phyloP scores from a whole-genome alignment of 2,113 vertebrate genomes.

The Neotoma lepida region DNA sequence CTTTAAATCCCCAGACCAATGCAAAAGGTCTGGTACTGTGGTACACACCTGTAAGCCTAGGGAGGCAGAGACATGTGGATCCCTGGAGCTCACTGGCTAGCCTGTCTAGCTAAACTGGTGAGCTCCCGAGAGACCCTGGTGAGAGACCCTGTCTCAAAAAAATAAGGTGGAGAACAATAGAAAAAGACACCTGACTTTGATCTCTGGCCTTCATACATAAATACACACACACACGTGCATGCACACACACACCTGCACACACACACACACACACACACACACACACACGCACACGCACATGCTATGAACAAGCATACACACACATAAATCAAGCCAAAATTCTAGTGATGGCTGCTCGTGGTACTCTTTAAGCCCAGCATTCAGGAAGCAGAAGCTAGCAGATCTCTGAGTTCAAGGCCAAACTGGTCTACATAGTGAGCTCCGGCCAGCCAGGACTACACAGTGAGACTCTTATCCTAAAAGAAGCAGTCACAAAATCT shows the following conservation, averaged over 20 bases:
- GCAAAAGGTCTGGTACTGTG: no score
- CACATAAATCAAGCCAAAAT: not conserved
- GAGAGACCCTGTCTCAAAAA: not conserved
- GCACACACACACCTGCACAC: not conserved
- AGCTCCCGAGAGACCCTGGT: not conserved
- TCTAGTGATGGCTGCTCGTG: not conserved
- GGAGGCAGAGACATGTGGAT: not conserved
- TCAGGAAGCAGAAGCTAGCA: not conserved
- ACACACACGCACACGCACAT: not conserved
- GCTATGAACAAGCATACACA: not conserved
- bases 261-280: not conserved
- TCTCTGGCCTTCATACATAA: no score
- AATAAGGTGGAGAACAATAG: not conserved
- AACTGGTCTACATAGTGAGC: not conserved
- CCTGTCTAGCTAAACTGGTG: not conserved
- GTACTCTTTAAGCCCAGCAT: not conserved
- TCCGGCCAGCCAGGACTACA: not conserved
- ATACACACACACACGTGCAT: not conserved
- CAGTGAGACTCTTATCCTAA: no score
- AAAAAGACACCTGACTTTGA: not conserved
- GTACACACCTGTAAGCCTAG: not conserved
- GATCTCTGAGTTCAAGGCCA: not conserved
- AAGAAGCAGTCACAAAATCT: not conserved
- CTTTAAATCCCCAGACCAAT: not conserved
- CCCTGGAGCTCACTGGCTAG: not conserved